These are phyloP conservation scores for Axea sp. DNA, from an alignment of 2,888 invertebrate genomes.

Conservation along the genomic window DNA sequence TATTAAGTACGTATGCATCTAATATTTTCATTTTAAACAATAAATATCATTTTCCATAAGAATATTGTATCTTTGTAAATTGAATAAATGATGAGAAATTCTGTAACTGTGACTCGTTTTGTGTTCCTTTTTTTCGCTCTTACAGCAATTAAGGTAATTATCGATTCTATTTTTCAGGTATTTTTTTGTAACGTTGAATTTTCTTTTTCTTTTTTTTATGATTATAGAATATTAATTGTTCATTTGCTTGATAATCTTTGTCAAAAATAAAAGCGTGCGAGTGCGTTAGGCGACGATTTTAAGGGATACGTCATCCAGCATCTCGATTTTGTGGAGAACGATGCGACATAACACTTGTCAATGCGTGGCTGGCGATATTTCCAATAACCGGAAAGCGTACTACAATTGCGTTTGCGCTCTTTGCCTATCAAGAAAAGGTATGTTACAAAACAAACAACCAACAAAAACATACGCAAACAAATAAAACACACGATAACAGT, in stretches of 20 bases:
- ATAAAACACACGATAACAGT: no score
- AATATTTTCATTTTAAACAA: slow-evolving; percentile 34
- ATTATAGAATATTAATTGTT: slow-evolving; percentile 7
- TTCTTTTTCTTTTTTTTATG: slow-evolving; percentile 5
- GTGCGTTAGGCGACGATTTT: slow-evolving; percentile 69
- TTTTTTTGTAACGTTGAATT: neutral
- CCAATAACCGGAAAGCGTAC: slow-evolving; percentile 74
- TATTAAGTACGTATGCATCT: slow-evolving; percentile 24
- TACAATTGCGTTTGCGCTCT: slow-evolving; percentile 77
- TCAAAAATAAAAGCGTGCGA: slow-evolving; percentile 64
- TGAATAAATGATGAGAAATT: slow-evolving; percentile 48
- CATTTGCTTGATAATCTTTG: slow-evolving; percentile 6
- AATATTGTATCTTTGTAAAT: slow-evolving; percentile 54
- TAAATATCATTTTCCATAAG: slow-evolving; percentile 47
- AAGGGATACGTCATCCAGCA: slow-evolving; percentile 57
- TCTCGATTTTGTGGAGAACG: slow-evolving; percentile 69
- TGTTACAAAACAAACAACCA: slow-evolving; percentile 67
- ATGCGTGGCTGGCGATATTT: slow-evolving; percentile 74
- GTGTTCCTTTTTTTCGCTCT: slow-evolving; percentile 41
- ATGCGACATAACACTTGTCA: slow-evolving; percentile 68
- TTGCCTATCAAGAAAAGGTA: slow-evolving; percentile 77
- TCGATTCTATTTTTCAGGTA: slow-evolving; percentile 24
- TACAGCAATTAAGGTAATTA: slow-evolving; percentile 20
- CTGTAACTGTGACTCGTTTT: slow-evolving; percentile 51
- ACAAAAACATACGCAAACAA: no score